Evolutionary conservation across 2,113 vertebrate genomes (phyloP), one percentile per base, ranked within the genome.

Genomic region (Naja naja): DNA sequence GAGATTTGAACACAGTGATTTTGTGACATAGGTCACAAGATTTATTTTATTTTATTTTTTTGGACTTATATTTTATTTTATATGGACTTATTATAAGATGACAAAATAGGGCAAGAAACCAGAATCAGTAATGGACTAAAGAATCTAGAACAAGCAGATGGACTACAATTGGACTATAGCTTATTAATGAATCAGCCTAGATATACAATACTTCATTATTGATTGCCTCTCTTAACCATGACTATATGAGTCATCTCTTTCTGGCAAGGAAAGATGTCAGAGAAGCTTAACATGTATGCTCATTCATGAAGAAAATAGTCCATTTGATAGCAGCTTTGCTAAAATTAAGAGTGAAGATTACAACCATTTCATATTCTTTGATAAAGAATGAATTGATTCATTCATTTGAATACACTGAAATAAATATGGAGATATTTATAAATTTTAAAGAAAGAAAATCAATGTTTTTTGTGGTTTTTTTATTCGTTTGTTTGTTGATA

Each of bases 381-480:
- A 74, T 39, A 34, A 74, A 74, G n/a, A 39, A 74, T 74, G 16
- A 16, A 74, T 39, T 74, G 69, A 74, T 20, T 74, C 69, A 74
- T 74, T 39, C n/a, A 3, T 74, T 74, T 74, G 23, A 43, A 43
- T 45, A 47, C 55, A 89, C 43, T 49, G 69, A 92, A 43, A 45
- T 69, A 92, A 88, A 88, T 22, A 56, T 52, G 18, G 9, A 20
- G 55, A 11, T 27, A 34, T 25, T 85, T 30, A 12, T 39, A 20
- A 87, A 95, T 92, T 87, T 58, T 92, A 90, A 39, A 93, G 55
- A 93, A 88, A 93, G 81, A 93, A 34, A 90, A 90, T 74, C 91
- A 90, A 91, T 91, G 20, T 81, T 52, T 56, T 74, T 45, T 20
- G 91, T 94, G 94, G 93, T 93, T 93, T 95, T 52, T 52, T 52